Evolutionary conservation across 2,797 vertebrate species (phyloP), one percentile per base, ranked within the genome.

Genomic region (Hippopotamyrus pictus): DNA sequence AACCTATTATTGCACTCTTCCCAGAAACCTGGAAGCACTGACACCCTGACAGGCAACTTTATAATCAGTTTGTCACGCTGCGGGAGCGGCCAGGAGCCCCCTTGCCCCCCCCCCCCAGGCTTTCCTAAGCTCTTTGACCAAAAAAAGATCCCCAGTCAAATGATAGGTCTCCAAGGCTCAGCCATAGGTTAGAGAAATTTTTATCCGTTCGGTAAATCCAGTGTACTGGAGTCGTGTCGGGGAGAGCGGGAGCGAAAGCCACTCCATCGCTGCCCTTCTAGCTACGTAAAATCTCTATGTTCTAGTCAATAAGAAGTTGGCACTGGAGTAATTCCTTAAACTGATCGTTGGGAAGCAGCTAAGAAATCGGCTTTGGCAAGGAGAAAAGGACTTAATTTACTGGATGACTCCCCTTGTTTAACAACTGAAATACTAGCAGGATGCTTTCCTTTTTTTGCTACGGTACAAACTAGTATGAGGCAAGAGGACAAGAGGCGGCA

Each of bases 21-120:
- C 92, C 88, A 92, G 92, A 92, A 94, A 92, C 93, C 92, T 92
- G 90, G 93, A 94, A 94, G 93, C 92, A 90, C 89, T 89, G 90
- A 62, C 90, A 91, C 76, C 59, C 65, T 85, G 90, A 90, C 88
- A 90, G 89, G 57, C 76, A 84, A 88, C 87, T 90, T 91, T 88
- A 91, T 90, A 90, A 91, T 88, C 88, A 89, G 89, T 83, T 90
- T 90, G 88, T 86, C 87, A 88, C 53, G 5, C 89, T 86, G 88
- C n/a, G 5, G 82, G 82, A 76, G 88, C 19, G 69, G 48, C 65
- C 69, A 25, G 65, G 87, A 85, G 57, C 22, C 7, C 86, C 51
- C n/a, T n/a, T n/a, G n/a, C n/a, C 4, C 14, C 53, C 79, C 54
- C 54, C 46, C 29, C n/a, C 87, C 11, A 25, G 5, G 48, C 82